Base-by-base conservation (phyloP, 2,113 vertebrate genomes). In the Calypte anna region DNA sequence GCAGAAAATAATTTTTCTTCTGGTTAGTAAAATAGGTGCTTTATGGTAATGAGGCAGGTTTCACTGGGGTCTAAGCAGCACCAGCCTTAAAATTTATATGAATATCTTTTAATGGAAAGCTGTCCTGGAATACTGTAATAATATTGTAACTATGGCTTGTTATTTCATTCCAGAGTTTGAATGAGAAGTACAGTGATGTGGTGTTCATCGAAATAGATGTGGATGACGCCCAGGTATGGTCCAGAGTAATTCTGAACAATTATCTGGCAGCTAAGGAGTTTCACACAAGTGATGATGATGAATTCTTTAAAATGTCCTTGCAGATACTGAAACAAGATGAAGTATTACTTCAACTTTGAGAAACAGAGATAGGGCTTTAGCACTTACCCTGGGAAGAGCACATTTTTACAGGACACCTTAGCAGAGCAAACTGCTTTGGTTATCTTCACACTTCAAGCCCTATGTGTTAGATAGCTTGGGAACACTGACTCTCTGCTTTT, bases 131-230 rank as follows among this genome's bases (percentile, higher is more conserved):
- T 7, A n/a, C 14, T 55, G 40, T 40, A 40, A 40, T 40, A 40
- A 40, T 40, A 40, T 40, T 40, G 40, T 40, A 90, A 76, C 55
- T 74, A 24, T 25, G 5, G 5, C 48, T 91, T 88, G 62, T 84
- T 46, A 5, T 59, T 72, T 91, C 51, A 57, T 94, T 96, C 50
- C 91, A 99, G 99, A 0, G 8, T 25, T 44, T 98, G 81, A 81
- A 89, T 44, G 69, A 95, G 18, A 89, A 98, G 6, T 97, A 98
- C 72, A 27, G 54, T 2, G 59, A 98, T 1, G 98, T 99, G 48
- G 53, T 99, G 30, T 99, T 99, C 97, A 92, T 99, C 14, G 99
- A 99, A 98, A 98, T 99, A 19, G 99, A 99, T 15, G 98, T 99
- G 96, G 99, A 99, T 79, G 98, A 99, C 0, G 98, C 98, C 83